Base-by-base conservation (phyloP, 2,113 vertebrate genomes). In the Pterophyllum scalare region DNA sequence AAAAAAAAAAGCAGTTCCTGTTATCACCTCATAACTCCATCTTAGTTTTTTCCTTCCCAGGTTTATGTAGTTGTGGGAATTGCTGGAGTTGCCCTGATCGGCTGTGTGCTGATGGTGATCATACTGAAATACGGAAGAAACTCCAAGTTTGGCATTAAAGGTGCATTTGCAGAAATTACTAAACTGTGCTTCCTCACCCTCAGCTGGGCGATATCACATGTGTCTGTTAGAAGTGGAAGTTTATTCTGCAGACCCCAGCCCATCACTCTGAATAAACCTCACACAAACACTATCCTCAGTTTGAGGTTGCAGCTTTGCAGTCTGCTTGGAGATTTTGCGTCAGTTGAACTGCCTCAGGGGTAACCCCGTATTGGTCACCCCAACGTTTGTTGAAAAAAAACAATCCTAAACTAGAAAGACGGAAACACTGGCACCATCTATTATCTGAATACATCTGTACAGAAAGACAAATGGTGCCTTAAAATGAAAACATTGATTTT, bases 91-190 rank as follows among this genome's bases (percentile, higher is more conserved):
- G 98, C 97, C 14, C 95, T 98, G 88, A 98, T 97, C 19, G 98
- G 97, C 77, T 97, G 99, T 74, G 95, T 98, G 84, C 95, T 98
- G 88, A 98, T 99, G 96, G 95, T 98, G 60, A 96, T 99, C 94
- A 97, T 99, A 90, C 96, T 99, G 80, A 99, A 98, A 93, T 97
- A 98, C 87, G 98, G 98, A 94, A 97, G 97, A 89, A 98, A 98
- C 85, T 98, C 98, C 74, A 99, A 99, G 91, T 99, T 99, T 96
- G 98, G 98, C 46, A 96, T 99, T 93, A 99, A 99, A 97, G 98
- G 98, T 99, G 96, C 96, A 10, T 61, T 65, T 80, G 74, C 28
- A 43, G 38, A 19, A 28, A 8, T 11, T 7, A 33, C 19, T 72
- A 33, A 72, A 24, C 26, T 54, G 46, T 72, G 19, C 67, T n/a